Base-by-base conservation (phyloP, 2,797 vertebrate genomes). In the Neosilurus mollespiculum region DNA sequence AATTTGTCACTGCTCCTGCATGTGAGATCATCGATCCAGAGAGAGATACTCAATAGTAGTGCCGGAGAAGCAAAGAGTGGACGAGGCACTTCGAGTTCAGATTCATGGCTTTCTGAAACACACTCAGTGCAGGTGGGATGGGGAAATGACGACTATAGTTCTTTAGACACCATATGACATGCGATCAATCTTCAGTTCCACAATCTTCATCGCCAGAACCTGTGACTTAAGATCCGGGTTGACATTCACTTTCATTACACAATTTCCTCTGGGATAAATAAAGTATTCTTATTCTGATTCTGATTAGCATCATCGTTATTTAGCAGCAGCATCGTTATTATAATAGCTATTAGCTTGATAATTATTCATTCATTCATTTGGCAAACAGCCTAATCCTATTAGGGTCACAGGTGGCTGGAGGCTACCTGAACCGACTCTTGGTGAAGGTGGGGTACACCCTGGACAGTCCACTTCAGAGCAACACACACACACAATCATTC, bases 71-170 rank as follows among this genome's bases (percentile, higher is more conserved):
- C 22, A 34, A 56, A 56, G 15, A 34, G 53, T 30, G 54, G 2
- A 56, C 4, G 12, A 0, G 4, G 16, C 18, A 20, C 9, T 34
- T 18, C n/a, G 3, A 18, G 4, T 6, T 22, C 4, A 34, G 72
- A 34, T 75, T 30, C 71, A 30, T 75, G 24, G 71, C 26, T 56
- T 75, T 58, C 53, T 58, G 53, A 75, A 56, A 72, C 43, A 24
- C 14, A 14, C 14, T 72, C 16, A 5, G 9, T 16, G 51, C 49
- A 26, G 69, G 16, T 67, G 34, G 18, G 16, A 71, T n/a, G 37
- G 10, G 10, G 34, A 20, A 69, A 10, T 30, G 7, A 16, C 30
- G 24, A 58, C 8, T 10, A 0, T 4, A 18, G 49, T 16, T 51
- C 14, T 53, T 73, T 54, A 51, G 43, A 71, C 43, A 69, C 18